A percentile compares a stretch with the other conserved stretches of the same genome.
Conservation (phyloP, 2,888 invertebrate species). For the Melanchra persicariae region DNA sequence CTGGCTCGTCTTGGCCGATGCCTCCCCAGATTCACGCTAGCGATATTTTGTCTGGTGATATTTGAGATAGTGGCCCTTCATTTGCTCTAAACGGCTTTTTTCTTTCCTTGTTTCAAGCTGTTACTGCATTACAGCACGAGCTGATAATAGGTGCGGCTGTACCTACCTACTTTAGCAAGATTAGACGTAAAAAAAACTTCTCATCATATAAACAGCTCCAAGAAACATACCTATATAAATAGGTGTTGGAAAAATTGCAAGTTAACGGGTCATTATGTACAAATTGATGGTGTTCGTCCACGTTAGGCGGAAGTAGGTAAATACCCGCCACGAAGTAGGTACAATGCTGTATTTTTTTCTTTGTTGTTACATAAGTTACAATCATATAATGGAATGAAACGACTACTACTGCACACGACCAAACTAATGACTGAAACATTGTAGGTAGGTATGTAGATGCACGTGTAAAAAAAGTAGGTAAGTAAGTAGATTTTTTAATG, state of each 20-base stretch:
- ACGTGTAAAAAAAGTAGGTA: not conserved
- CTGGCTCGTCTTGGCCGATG: no score
- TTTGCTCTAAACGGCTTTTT: no score
- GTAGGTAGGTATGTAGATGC: not conserved
- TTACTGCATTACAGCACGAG: not conserved
- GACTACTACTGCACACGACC: constrained; percentile 10
- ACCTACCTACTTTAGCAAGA: not conserved
- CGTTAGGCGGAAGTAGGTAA: constrained; percentile 67
- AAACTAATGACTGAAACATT: constrained; percentile 12
- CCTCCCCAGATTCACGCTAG: no score
- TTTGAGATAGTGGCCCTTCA: no score
- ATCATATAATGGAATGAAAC: constrained; percentile 26
- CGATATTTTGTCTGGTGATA: no score
- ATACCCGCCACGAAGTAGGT: constrained; percentile 37
- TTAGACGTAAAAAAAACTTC: constrained; percentile 37
- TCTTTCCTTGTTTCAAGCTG: constrained; percentile 1
- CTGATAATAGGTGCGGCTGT: not conserved
- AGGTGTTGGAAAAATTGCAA: constrained; percentile 78
- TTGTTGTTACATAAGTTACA: constrained; percentile 11
- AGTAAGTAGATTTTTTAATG: no score
- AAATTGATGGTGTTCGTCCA: constrained; percentile 68
- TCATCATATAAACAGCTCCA: constrained; percentile 27
- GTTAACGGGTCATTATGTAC: constrained; percentile 75
- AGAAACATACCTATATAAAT: constrained; percentile 49
- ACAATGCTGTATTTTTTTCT: constrained; percentile 42